phyloP scores from a whole-genome alignment of 2,113 vertebrate genomes.

The Anoura caudifer region DNA sequence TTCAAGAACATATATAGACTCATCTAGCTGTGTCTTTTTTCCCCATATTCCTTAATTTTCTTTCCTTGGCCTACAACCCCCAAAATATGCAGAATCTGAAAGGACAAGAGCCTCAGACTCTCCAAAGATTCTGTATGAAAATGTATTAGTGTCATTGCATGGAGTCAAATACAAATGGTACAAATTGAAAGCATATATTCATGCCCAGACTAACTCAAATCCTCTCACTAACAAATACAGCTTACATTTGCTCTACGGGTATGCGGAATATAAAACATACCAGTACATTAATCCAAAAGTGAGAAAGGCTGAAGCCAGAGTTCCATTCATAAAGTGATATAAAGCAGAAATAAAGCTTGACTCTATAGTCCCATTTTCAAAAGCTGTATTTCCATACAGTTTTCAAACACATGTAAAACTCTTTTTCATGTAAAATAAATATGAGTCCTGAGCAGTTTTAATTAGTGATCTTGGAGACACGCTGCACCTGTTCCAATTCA shows the following conservation, averaged over 20 bases:
- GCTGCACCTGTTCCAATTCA: conserved; percentile 64
- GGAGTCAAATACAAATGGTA: neutral
- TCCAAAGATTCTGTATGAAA: neutral
- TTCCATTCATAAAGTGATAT: conserved; percentile 4
- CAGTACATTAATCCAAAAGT: neutral
- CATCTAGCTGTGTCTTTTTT: neutral
- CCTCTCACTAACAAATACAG: neutral
- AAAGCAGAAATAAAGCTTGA: conserved; percentile 36
- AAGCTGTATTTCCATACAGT: conserved; percentile 43
- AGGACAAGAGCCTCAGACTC: neutral
- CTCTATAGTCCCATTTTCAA: conserved; percentile 17
- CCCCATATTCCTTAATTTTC: neutral
- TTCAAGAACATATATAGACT: neutral
- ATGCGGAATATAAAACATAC: neutral
- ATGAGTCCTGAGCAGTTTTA: conserved; percentile 62
- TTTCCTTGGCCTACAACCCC: neutral
- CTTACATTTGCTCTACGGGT: neutral
- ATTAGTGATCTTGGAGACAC: conserved; percentile 58
- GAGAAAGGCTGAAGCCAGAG: neutral
- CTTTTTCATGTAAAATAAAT: conserved; percentile 62
- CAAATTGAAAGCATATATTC: conserved; percentile 19
- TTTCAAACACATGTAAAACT: conserved; percentile 50
- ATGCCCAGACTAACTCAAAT: neutral
- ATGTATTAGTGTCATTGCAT: neutral
- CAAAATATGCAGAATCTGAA: neutral